A percentile compares a stretch with the other conserved stretches of the same genome.
Evolutionary conservation across 30 jellyfish, hydroid and myxozoan species (phyloP).

Genomic region (Turritopsis dohrnii): DNA sequence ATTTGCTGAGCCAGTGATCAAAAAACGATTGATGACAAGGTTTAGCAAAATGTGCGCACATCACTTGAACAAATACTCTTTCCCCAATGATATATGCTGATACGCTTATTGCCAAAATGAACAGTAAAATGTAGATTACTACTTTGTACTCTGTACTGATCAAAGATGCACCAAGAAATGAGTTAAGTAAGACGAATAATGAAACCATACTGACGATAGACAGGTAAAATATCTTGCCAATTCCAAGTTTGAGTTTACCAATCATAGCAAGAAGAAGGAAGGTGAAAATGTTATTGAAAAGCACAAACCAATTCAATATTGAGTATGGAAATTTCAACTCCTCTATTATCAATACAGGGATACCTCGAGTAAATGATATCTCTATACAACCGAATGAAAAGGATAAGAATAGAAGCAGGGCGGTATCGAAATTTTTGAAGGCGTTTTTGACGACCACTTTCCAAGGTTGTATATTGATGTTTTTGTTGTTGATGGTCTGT

Average conservation of each 20-base stretch:
- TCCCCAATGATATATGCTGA: neutral
- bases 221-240: neutral
- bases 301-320: neutral
- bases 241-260: neutral
- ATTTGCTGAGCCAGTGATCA: neutral
- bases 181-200: neutral
- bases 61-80: neutral
- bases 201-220: neutral
- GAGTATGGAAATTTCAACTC: neutral
- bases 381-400: neutral
- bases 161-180: neutral
- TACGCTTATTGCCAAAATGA: neutral
- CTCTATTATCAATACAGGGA: neutral
- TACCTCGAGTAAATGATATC: neutral
- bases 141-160: neutral
- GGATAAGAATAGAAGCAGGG: neutral
- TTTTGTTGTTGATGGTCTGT: neutral
- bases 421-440: neutral
- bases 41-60: neutral
- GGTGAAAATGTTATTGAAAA: neutral
- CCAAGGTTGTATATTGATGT: neutral
- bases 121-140: neutral
- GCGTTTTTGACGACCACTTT: neutral
- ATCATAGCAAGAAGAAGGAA: neutral
- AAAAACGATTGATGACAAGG: neutral